Evolutionary conservation across 2,113 vertebrate species (phyloP), one percentile per base, ranked within the genome.

Genomic region (Oryzias woworae): DNA sequence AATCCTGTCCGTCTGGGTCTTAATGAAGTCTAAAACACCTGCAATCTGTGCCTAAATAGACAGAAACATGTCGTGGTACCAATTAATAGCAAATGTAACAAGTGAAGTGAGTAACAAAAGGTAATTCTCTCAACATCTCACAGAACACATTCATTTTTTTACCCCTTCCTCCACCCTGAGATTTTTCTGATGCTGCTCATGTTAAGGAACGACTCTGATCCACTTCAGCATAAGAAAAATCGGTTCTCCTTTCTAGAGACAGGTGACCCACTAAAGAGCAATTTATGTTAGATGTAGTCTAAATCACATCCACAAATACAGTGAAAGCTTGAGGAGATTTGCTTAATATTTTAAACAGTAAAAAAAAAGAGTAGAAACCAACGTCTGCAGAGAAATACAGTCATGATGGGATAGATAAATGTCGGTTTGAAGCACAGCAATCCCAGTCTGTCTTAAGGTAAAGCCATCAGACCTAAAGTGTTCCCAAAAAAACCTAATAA

Each of bases 71-170:
- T 61, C 26, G 47, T 58, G 60, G 47, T 17, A 58, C 55, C 64
- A 72, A 65, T 62, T 69, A 54, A 54, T 16, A 42, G 53, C 57
- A 24, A 46, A n/a, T 20, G n/a, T 28, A 45, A 10, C 41, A 46
- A 66, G n/a, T 58, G 22, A 61, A 20, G 47, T 5, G 14, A 58
- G 26, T 3, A 18, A 16, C 8, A 58, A 17, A 17, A 15, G 31
- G 36, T 47, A 13, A 6, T 20, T 50, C 60, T 41, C 36, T 46
- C 64, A 43, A 23, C 16, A 48, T 12, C 12, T 48, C 7, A 18
- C 46, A 47, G 45, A n/a, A 18, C 46, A 10, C n/a, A 48, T 20
- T 48, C 0, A 7, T 48, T 6, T n/a, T 18, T 18, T 18, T n/a
- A n/a, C 16, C 7, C 16, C 16, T n/a, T 4, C 3, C 20, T 18